Evolutionary conservation across 2,888 invertebrate genomes (phyloP), one percentile per base, ranked within the genome.

Genomic region (Aleiodes leptofemur): DNA sequence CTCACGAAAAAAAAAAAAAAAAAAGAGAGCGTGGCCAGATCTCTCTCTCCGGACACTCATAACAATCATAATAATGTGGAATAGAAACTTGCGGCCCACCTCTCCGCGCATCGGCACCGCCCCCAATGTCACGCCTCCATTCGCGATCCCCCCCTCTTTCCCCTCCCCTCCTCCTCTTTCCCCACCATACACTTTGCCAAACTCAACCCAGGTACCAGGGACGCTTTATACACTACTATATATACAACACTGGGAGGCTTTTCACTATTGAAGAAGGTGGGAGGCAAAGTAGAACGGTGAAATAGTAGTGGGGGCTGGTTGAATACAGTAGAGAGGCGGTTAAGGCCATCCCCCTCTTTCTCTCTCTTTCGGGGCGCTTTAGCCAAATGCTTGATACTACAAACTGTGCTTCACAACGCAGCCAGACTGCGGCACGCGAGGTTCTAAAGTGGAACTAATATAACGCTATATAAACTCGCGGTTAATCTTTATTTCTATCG

Each of bases 351-450:
- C 23, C 23, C 23, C 23, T 23, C 23, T 2, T 2, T 23, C 23
- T 23, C 2, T 23, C 23, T 23, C 23, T 23, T 2, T 23, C 23
- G 77, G 69, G 77, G 69, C 81, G 82, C 83, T 84, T 70, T 77
- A 76, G 73, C 82, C 82, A 75, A 84, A 82, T 81, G 79, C 77
- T 69, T 83, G 72, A 11, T 77, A 71, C 66, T n/a, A 31, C 83
- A 82, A 72, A 82, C 81, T 78, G 74, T 61, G 80, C 82, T 86
- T 83, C 89, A 89, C 87, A 87, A 89, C 89, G 89, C 89, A 89
- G 89, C 88, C 83, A 88, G 89, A 86, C 89, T 89, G 89, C 89
- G 89, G 84, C 86, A 87, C 87, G 89, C 84, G 86, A 88, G 86
- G 88, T 83, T 85, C 51, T 64, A 16, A 16, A 64, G 43, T 23